Conservation (phyloP, 2,797 vertebrate species). For the Sebastolobus alascanus region DNA sequence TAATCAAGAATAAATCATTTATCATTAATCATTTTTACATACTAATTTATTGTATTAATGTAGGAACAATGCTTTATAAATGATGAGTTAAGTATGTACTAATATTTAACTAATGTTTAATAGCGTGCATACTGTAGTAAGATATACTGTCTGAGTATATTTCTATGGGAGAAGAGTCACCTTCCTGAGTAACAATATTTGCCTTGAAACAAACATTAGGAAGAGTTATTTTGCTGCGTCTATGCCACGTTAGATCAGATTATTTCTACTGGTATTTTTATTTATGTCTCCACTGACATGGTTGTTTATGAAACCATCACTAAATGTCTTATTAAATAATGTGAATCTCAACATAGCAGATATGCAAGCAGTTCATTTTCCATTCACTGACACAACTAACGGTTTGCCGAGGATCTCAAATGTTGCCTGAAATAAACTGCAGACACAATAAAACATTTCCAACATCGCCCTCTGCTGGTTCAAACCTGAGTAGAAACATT, state of each 20-base stretch:
- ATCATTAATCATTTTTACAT: too few relatives aligned
- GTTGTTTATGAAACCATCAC: neutral
- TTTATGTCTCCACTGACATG: neutral
- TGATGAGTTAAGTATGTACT: too few relatives aligned
- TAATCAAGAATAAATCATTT: too few relatives aligned
- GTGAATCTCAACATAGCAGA: neutral
- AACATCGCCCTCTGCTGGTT: conserved; percentile 68
- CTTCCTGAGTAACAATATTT: neutral
- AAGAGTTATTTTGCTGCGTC: neutral
- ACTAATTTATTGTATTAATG: too few relatives aligned
- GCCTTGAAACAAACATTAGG: neutral
- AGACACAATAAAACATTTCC: neutral
- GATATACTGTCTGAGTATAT: neutral
- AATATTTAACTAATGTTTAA: too few relatives aligned
- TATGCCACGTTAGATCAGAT: neutral
- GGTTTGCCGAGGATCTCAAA: neutral
- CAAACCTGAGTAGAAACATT: neutral
- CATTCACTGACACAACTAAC: neutral
- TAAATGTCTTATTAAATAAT: neutral
- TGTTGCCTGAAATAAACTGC: neutral
- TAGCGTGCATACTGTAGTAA: neutral
- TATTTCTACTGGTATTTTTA: neutral
- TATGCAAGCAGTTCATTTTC: neutral
- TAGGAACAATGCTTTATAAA: too few relatives aligned
- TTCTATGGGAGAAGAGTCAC: neutral